Base-by-base conservation (phyloP, 1,140 invertebrate genomes). In the Anthonomus grandis region DNA sequence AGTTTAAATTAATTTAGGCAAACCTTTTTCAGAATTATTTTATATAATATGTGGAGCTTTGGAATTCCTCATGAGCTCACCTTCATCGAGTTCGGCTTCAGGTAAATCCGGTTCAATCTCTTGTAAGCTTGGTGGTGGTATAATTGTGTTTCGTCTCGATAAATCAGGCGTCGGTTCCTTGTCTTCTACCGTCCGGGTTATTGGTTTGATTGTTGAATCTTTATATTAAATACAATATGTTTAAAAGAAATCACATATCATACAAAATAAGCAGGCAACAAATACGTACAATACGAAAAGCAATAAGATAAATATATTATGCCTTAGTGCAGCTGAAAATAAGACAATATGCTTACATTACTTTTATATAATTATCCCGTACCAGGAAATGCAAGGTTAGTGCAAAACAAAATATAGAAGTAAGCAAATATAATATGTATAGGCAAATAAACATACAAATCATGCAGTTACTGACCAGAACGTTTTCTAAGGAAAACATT, bases 401-500 rank as follows among this genome's bases (percentile, higher is more conserved):
- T 67, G 49, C 62, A 59, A 46, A 54, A 54, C 13, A 61, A 54
- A 24, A 42, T 25, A 38, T 44, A 45, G 21, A n/a, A n/a, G n/a
- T n/a, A n/a, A n/a, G n/a, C n/a, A n/a, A n/a, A n/a, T n/a, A n/a
- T n/a, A n/a, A n/a, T n/a, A 36, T 63, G 34, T 50, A 46, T 60
- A 65, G 54, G 59, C 42, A 64, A 50, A 55, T 52, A 31, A 45
- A 55, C 57, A 63, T 42, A 23, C 13, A 42, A 54, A 51, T 61
- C 57, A 59, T 59, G 57, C 57, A 52, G 18, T 49, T 63, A 72
- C 70, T 63, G 64, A 72, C 70, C 70, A 59, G 63, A 57, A 54
- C 68, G 65, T 71, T 78, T 78, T 75, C 71, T 73, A 70, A 78
- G 68, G 66, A 79, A 79, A 70, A 89, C 86, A 71, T 86, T 82